Percentiles rank a stretch among this genome's conserved stretches.
These are phyloP conservation scores for Mesorhabditis belari DNA, from an alignment of 2,888 invertebrate species.

Conservation along the genomic window DNA sequence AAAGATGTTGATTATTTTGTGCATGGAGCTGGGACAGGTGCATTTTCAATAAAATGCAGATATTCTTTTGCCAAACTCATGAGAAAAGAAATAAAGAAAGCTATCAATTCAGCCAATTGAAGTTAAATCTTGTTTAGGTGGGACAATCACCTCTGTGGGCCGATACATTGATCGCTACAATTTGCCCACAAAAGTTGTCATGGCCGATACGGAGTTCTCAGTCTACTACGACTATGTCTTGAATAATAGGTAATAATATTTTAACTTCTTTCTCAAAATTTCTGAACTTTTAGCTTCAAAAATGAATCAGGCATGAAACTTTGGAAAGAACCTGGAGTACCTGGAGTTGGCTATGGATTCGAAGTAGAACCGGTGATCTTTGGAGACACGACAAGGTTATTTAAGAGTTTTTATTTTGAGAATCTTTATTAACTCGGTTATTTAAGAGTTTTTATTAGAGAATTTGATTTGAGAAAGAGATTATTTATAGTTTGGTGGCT, in stretches of 20 bases:
- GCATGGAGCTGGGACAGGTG: slow-evolving; percentile 40
- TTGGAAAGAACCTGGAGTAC: slow-evolving; percentile 40
- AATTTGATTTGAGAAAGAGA: neutral
- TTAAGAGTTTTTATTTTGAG: neutral
- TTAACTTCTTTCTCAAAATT: neutral
- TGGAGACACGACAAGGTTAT: slow-evolving; percentile 25
- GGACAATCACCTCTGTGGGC: slow-evolving; percentile 43
- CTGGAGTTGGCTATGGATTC: slow-evolving; percentile 45
- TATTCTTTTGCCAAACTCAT: too few relatives aligned
- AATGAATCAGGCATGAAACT: slow-evolving; percentile 32
- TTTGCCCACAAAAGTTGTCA: slow-evolving; percentile 31
- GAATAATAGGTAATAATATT: slow-evolving; percentile 9
- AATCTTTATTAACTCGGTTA: neutral
- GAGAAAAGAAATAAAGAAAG: too few relatives aligned
- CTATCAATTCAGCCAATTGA: too few relatives aligned
- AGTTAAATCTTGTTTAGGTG: slow-evolving; percentile 9
- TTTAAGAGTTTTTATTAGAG: neutral
- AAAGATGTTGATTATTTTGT: slow-evolving; percentile 36
- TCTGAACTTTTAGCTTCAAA: slow-evolving; percentile 19
- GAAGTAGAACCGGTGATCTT: slow-evolving; percentile 26
- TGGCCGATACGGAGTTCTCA: slow-evolving; percentile 41
- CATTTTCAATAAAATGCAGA: neutral
- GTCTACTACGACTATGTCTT: slow-evolving; percentile 44
- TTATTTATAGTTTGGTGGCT: slow-evolving; percentile 24
- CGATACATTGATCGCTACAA: slow-evolving; percentile 36